Conservation (phyloP, 1,140 invertebrate genomes). For the Drosophila burlai region DNA sequence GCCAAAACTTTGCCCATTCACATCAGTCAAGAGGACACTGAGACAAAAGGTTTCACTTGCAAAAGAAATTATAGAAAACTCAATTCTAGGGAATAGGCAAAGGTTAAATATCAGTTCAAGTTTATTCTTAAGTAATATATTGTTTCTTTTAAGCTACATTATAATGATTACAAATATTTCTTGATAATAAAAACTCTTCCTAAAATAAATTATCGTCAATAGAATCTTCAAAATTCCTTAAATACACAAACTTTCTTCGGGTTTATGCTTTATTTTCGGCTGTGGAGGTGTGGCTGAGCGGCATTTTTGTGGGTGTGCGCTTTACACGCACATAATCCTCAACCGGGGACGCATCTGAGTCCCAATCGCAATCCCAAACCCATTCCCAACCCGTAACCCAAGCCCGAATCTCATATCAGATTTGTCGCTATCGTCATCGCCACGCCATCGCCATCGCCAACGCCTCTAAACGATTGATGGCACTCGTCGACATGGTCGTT, state of each 20-base stretch:
- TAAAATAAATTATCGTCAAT: too few species aligned
- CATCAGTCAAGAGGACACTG: conserved; percentile 42
- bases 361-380: conserved; percentile 40
- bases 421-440: conserved; percentile 66
- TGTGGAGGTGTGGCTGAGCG: not conserved
- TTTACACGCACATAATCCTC: conserved; percentile 71
- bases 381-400: conserved; percentile 28
- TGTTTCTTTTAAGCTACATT: too few species aligned
- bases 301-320: conserved; percentile 69
- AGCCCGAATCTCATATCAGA: conserved; percentile 70
- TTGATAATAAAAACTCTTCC: too few species aligned
- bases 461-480: conserved; percentile 79
- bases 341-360: conserved; percentile 70
- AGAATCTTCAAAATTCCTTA: not conserved
- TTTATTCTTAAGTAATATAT: not conserved
- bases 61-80: not conserved
- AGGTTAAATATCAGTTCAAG: not conserved
- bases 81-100: not conserved
- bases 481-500: conserved; percentile 43
- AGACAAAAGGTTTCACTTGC: not conserved
- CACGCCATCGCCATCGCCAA: conserved; percentile 11
- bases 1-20: conserved; percentile 50
- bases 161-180: not conserved
- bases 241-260: not conserved
- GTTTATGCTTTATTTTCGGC: not conserved